phyloP scores from a whole-genome alignment of 2,888 invertebrate genomes.

The Ellobium chinense region DNA sequence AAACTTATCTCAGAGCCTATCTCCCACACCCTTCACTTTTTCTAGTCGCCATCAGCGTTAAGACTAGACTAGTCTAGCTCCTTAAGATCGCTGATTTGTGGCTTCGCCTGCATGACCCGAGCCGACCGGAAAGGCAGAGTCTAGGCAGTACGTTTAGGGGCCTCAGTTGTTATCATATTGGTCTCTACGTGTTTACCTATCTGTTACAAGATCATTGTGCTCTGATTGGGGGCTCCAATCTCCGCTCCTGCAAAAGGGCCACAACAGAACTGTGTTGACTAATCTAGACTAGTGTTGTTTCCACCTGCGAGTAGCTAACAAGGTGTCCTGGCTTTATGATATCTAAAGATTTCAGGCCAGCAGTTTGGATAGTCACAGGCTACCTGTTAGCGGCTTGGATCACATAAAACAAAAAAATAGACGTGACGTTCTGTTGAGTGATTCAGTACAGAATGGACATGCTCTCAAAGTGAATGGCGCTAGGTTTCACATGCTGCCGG shows the following conservation, averaged over 20 bases:
- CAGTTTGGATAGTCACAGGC: neutral
- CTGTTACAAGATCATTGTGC: neutral
- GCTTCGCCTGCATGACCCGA: neutral
- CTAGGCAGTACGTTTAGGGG: neutral
- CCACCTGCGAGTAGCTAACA: neutral
- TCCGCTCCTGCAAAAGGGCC: neutral
- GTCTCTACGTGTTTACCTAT: neutral
- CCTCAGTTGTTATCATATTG: neutral
- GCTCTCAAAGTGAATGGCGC: too few species aligned
- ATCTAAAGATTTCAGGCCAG: neutral
- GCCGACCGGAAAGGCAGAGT: neutral
- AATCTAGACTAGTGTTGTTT: neutral
- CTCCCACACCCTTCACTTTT: too few species aligned
- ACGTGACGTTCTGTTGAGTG: too few species aligned
- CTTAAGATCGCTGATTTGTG: too few species aligned
- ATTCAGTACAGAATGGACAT: too few species aligned
- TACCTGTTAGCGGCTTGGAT: neutral
- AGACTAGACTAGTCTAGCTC: too few species aligned
- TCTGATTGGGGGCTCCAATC: too few species aligned
- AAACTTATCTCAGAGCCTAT: too few species aligned
- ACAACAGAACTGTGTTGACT: neutral
- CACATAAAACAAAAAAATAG: too few species aligned
- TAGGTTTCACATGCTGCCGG: too few species aligned
- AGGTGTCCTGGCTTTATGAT: neutral
- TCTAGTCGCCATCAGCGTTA: too few species aligned